phyloP scores from a whole-genome alignment of 2,888 invertebrate genomes.

The Copidosoma aretas region DNA sequence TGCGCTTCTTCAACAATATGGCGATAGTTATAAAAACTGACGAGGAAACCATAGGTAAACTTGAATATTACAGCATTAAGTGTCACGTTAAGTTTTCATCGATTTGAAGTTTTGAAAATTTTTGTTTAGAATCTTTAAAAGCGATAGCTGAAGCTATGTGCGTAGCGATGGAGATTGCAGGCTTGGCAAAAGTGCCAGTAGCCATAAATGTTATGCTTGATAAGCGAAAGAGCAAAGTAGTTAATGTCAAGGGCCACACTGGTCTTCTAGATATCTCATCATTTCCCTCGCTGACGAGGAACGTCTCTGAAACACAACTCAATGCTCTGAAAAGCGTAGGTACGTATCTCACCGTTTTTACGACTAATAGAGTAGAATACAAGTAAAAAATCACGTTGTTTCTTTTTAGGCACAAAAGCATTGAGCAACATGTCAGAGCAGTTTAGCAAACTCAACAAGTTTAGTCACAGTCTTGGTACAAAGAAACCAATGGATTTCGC shows the following conservation, averaged over 20 bases:
- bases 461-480: constrained; percentile 71
- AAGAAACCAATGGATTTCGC: constrained; percentile 50
- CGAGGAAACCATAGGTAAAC: constrained; percentile 82
- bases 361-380: no score
- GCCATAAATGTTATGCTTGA: constrained; percentile 75
- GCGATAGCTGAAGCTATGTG: constrained; percentile 87
- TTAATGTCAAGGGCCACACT: constrained; percentile 63
- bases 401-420: constrained; percentile 76
- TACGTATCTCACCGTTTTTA: constrained; percentile 52
- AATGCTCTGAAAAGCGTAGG: constrained; percentile 78
- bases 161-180: constrained; percentile 80
- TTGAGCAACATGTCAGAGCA: constrained; percentile 86
- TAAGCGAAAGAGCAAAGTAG: constrained; percentile 70
- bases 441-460: constrained; percentile 81
- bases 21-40: constrained; percentile 86
- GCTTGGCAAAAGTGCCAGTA: constrained; percentile 71
- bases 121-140: constrained; percentile 80
- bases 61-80: no score
- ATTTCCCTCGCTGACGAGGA: constrained; percentile 74
- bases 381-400: constrained; percentile 5
- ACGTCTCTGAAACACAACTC: constrained; percentile 89
- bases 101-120: no score
- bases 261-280: constrained; percentile 71
- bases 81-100: neutral
- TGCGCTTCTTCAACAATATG: constrained; percentile 96